Evolutionary conservation across 2,888 invertebrate species (phyloP).

Genomic region (Didymodactylos carnosus): DNA sequence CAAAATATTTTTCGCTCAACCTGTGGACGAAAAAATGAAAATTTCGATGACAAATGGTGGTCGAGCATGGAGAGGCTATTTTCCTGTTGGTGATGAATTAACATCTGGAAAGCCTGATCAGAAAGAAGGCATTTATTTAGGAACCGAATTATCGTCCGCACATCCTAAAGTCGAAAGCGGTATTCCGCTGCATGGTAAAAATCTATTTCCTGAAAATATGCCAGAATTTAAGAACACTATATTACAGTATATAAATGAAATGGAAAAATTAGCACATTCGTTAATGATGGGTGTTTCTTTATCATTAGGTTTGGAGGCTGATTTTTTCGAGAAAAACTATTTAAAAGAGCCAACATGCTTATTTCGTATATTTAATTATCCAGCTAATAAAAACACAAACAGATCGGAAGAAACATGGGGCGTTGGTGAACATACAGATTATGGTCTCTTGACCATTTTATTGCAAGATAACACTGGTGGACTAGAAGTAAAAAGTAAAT

Average conservation of each 20-base stretch:
- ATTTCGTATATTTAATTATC: conserved; percentile 13
- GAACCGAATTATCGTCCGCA: neutral
- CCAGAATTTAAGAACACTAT: conserved; percentile 3
- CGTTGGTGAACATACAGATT: conserved; percentile 13
- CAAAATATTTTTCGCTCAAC: neutral
- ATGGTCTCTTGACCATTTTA: conserved; percentile 7
- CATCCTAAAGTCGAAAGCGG: neutral
- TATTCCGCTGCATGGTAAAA: conserved; percentile 3
- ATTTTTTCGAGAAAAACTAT: conserved; percentile 7
- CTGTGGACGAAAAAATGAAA: conserved; percentile 8
- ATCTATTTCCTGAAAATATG: neutral
- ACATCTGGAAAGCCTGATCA: conserved; percentile 7
- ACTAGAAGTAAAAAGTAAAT: neutral
- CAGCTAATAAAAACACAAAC: too few relatives aligned
- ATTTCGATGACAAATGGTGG: conserved; percentile 9
- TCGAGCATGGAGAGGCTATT: conserved; percentile 11
- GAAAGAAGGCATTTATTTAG: conserved; percentile 13
- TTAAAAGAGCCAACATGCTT: neutral
- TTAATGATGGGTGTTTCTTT: conserved; percentile 1
- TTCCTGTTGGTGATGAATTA: conserved; percentile 4
- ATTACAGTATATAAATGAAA: conserved; percentile 2
- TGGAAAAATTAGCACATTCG: neutral
- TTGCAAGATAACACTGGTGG: conserved; percentile 7
- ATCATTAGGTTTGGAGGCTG: neutral
- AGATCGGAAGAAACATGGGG: conserved; percentile 8